Conservation (phyloP, 1,140 invertebrate genomes). For the Acromyrmex heyeri region DNA sequence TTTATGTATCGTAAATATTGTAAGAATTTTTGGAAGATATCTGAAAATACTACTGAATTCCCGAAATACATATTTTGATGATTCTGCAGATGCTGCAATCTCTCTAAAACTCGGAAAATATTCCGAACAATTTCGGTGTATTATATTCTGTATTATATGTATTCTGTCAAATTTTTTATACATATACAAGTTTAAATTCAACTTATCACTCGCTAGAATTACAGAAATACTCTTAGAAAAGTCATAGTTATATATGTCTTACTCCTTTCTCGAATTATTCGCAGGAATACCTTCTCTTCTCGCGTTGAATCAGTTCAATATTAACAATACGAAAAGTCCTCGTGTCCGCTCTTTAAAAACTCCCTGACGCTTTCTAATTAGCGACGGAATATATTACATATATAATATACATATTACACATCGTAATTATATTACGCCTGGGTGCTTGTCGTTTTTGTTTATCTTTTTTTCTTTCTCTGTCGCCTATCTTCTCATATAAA, state of each 20-base stretch:
- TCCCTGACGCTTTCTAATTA: slow-evolving; percentile 49
- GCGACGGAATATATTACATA: slow-evolving; percentile 33
- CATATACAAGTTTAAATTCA: background rate
- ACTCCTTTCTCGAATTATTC: slow-evolving; percentile 19
- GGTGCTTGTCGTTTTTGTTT: background rate
- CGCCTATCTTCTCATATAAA: slow-evolving; percentile 60
- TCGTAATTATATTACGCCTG: slow-evolving; percentile 13
- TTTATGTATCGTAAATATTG: background rate
- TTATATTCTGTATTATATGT: no score
- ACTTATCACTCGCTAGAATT: background rate
- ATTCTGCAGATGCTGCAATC: background rate
- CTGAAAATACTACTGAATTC: slow-evolving; percentile 14
- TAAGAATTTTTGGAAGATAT: background rate
- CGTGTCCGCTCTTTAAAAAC: slow-evolving; percentile 48
- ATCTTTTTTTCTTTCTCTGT: background rate
- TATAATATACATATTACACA: slow-evolving; percentile 52
- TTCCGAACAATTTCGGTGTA: background rate
- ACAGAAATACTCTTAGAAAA: slow-evolving; percentile 19
- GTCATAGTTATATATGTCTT: background rate
- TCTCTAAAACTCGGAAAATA: background rate
- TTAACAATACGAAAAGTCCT: slow-evolving; percentile 30
- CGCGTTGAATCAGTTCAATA: background rate
- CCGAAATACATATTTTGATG: slow-evolving; percentile 1
- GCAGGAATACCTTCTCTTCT: slow-evolving; percentile 3
- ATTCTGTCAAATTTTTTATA: background rate